These are phyloP conservation scores for Spatula versicolor DNA, from an alignment of 2,797 vertebrate species.

Conservation along the genomic window DNA sequence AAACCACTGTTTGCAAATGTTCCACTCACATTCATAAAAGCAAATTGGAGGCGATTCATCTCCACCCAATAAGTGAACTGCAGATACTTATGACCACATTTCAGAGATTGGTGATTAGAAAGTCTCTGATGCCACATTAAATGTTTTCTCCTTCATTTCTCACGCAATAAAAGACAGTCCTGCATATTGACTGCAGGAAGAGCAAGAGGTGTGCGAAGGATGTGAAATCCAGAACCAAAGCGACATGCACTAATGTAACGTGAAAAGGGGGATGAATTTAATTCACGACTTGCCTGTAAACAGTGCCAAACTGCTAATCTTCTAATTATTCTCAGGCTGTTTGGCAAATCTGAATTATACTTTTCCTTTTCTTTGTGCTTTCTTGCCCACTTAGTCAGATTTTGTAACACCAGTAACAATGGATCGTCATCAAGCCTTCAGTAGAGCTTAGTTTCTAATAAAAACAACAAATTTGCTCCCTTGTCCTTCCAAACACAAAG, in stretches of 20 bases:
- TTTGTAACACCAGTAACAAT: conserved; percentile 24
- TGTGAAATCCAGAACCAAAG: neutral
- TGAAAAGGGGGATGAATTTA: conserved; percentile 50
- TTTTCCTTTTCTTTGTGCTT: conserved; percentile 37
- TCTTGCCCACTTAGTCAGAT: neutral
- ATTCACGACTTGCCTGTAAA: conserved; percentile 7
- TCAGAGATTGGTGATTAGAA: conserved; percentile 15
- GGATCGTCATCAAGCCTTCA: neutral
- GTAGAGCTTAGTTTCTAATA: conserved; percentile 21
- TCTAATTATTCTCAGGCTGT: conserved; percentile 31
- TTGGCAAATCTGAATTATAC: conserved; percentile 55
- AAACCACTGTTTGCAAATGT: conserved; percentile 40
- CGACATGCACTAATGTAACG: conserved; percentile 3
- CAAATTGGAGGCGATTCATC: conserved; percentile 24
- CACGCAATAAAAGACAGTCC: neutral
- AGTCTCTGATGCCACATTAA: conserved; percentile 8
- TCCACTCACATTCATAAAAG: conserved; percentile 20
- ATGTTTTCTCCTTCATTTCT: neutral
- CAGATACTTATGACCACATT: conserved; percentile 24
- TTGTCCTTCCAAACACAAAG: conserved; percentile 32
- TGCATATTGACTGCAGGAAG: neutral
- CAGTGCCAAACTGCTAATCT: conserved; percentile 53
- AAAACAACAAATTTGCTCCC: conserved; percentile 57
- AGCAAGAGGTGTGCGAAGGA: neutral
- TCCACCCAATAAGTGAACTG: conserved; percentile 29